A percentile compares a stretch with the other conserved stretches of the same genome.
These are phyloP conservation scores for Cyprinodon variegatus DNA, from an alignment of 2,113 vertebrate genomes.

Conservation along the genomic window DNA sequence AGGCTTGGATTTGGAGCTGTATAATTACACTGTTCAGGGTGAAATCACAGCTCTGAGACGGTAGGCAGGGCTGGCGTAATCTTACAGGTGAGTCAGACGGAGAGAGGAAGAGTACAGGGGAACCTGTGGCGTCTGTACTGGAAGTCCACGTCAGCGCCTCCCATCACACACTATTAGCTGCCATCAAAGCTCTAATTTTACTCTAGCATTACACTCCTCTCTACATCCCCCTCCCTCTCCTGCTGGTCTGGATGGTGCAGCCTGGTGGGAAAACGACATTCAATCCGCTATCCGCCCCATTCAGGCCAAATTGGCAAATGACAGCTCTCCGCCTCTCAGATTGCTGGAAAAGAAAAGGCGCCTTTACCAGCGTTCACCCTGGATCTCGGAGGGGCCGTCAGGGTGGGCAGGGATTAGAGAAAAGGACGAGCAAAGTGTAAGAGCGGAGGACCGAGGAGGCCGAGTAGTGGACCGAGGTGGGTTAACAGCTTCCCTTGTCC, in stretches of 20 bases:
- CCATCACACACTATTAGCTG: slow-evolving; percentile 85
- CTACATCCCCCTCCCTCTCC: slow-evolving; percentile 70
- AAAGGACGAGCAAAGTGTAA: slow-evolving; percentile 20
- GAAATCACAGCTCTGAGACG: slow-evolving; percentile 81
- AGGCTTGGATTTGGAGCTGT: slow-evolving; percentile 64
- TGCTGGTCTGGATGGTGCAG: slow-evolving; percentile 81
- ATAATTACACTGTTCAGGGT: slow-evolving; percentile 81
- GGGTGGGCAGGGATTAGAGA: slow-evolving; percentile 26
- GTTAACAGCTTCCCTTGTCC: slow-evolving; percentile 73
- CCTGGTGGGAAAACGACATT: slow-evolving; percentile 93
- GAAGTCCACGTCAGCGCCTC: slow-evolving; percentile 82
- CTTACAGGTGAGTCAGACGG: slow-evolving; percentile 74
- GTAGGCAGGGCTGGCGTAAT: slow-evolving; percentile 75
- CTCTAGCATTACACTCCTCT: slow-evolving; percentile 84
- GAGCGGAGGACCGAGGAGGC: slow-evolving; percentile 28
- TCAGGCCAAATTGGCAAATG: slow-evolving; percentile 89
- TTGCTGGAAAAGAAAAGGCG: slow-evolving; percentile 80
- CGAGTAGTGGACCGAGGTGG: slow-evolving; percentile 61
- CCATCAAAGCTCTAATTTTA: slow-evolving; percentile 90
- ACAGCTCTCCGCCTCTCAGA: slow-evolving; percentile 85
- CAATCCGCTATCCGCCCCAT: slow-evolving; percentile 83
- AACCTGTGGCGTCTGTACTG: slow-evolving; percentile 77
- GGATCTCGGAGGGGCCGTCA: slow-evolving; percentile 40
- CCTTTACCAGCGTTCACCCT: slow-evolving; percentile 48
- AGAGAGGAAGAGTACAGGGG: slow-evolving; percentile 30